Percentiles rank a stretch among this genome's conserved stretches.
Conservation (phyloP, 2,797 vertebrate genomes). For the Gymnothorax reevesii region DNA sequence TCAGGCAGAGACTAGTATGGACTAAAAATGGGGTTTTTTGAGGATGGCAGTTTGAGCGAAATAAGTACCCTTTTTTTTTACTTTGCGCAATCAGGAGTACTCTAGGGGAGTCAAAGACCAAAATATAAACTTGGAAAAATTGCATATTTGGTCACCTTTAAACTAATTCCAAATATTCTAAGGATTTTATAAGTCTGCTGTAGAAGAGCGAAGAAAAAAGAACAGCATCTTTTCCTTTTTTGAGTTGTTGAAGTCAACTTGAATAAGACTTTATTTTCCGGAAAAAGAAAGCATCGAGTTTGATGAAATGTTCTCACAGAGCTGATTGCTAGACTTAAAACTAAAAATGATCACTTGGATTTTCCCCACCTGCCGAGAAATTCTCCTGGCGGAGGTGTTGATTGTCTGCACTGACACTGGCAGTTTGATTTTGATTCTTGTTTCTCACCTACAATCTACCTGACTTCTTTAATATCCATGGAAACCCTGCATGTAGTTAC, state of each 20-base stretch:
- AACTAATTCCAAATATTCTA: no score
- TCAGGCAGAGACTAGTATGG: no score
- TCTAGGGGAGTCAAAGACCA: neutral
- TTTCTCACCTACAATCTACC: neutral
- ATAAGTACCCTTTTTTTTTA: no score
- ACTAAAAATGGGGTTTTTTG: no score
- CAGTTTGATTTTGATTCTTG: neutral
- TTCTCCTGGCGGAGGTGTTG: neutral
- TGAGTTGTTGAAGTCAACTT: neutral
- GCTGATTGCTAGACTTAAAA: neutral
- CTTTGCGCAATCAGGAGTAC: no score
- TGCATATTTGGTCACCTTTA: no score
- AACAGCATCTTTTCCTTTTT: neutral
- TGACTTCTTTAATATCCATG: neutral
- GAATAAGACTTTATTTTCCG: neutral
- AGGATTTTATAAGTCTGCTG: no score
- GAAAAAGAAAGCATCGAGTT: neutral
- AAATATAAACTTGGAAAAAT: no score
- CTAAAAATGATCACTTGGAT: neutral
- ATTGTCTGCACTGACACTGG: neutral
- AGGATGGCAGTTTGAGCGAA: no score
- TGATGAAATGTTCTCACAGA: neutral
- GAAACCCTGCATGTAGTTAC: neutral
- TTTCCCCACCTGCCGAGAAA: neutral
- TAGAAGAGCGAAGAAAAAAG: neutral